Evolutionary conservation across 1,140 invertebrate genomes (phyloP), one percentile per base, ranked within the genome.

Genomic region (Drosophila malerkotliana): DNA sequence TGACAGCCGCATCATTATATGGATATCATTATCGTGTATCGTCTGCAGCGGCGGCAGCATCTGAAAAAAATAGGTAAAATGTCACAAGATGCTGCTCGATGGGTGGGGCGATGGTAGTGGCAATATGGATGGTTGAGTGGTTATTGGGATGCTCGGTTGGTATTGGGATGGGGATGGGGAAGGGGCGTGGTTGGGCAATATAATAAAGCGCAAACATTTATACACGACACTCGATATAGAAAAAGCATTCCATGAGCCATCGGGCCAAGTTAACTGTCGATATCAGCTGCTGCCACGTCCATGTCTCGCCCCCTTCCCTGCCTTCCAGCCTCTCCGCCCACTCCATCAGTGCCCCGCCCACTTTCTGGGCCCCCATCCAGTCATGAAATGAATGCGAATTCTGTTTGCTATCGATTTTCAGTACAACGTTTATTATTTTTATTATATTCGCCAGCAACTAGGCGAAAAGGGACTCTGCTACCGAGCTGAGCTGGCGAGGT

Each of bases 361-460:
- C 18, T 24, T 21, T 21, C 18, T 9, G 44, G 32, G 18, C 10
- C 54, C 47, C 26, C 18, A 28, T 41, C 7, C 58, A 57, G 14
- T 64, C 51, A 48, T 52, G 53, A 73, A 79, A 81, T 82, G 79
- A 88, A 89, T 88, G 72, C 69, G 85, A 88, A 80, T 82, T 91
- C 89, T 91, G 89, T 90, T 90, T 90, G 78, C 88, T 79, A 91
- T 91, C 84, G 89, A 91, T 91, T 91, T 91, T 91, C 84, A 88
- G 68, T 49, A 83, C 49, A 88, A 87, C 83, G 83, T 83, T 88
- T 88, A 88, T 83, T 88, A 88, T 88, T 88, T 88, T 88, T 88
- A 88, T 88, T 88, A 79, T 88, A 88, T 72, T 64, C 72, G 72
- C 39, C 41, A 54, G 66, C 60, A 62, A 63, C 63, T 71, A 18